Base-by-base conservation (phyloP, 2,113 vertebrate genomes). In the Chrysemys picta region DNA sequence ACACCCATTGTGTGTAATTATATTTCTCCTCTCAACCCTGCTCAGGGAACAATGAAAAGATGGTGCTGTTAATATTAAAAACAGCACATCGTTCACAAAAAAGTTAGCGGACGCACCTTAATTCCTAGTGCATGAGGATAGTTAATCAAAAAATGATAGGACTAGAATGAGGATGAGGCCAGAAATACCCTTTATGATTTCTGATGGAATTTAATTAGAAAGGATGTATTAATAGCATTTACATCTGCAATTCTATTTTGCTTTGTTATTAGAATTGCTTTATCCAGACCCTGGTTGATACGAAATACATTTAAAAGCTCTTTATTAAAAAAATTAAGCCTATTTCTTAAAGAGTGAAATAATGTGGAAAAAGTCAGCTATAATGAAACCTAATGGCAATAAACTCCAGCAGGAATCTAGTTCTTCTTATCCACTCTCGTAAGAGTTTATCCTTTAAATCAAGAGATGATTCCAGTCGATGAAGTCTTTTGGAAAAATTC, bases 151-250 rank as follows among this genome's bases (percentile, higher is more conserved):
- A 96, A 96, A 95, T 83, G 97, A 98, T 97, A 91, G 97, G 94
- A 96, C 95, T 96, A 92, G 97, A 95, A 96, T 91, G 94, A 96
- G 95, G 95, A 94, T 93, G 90, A 95, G 89, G 96, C 96, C 92
- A 93, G 95, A 97, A 97, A 97, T 97, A 98, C 96, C 82, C 85
- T 88, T 87, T 69, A 95, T 95, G 93, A 94, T 97, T 96, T 97
- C 96, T 96, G 92, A 93, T 94, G 91, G 97, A 97, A 97, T 97
- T 97, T 98, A 98, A 98, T 98, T 97, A 98, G 97, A 96, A 97
- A 95, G 90, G 93, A 89, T 88, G 69, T 96, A 97, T 98, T 97
- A 97, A 98, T 96, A 95, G 97, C 86, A 92, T 87, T 91, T 90
- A 19, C 90, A 92, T 96, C 75, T 93, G 93, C 94, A 95, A 94